These are phyloP conservation scores for Noctua janthe DNA, from an alignment of 2,888 invertebrate species.

Conservation along the genomic window DNA sequence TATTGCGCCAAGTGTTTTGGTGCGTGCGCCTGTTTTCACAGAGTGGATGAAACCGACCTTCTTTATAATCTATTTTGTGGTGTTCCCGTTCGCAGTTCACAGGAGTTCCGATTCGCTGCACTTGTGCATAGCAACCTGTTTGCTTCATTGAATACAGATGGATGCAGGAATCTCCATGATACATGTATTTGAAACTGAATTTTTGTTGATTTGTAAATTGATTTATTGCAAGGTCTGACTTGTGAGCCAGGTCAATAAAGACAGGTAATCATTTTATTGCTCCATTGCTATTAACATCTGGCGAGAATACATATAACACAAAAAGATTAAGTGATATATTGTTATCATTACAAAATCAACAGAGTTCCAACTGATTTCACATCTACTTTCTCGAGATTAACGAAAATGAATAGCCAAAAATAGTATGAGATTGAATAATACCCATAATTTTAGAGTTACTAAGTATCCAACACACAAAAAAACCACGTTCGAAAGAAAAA, in stretches of 20 bases:
- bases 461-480: not conserved
- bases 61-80: not conserved
- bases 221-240: not conserved
- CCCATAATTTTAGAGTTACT: not conserved
- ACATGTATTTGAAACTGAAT: not conserved
- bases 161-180: not conserved
- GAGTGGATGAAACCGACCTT: not conserved
- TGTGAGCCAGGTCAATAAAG: not conserved
- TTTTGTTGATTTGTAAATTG: not conserved
- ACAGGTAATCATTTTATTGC: not conserved
- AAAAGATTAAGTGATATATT: not conserved
- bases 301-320: not conserved
- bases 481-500: not conserved
- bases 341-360: not conserved
- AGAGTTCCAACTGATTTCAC: not conserved
- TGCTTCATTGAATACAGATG: slow-evolving; percentile 18
- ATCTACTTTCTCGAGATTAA: not conserved
- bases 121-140: slow-evolving; percentile 41
- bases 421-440: not conserved
- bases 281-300: not conserved
- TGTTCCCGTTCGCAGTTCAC: not conserved
- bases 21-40: not conserved
- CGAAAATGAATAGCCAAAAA: not conserved
- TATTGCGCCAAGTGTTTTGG: not conserved
- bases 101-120: slow-evolving; percentile 7